Evolutionary conservation across 92 coral and sea anemone genomes (phyloP).

Genomic region (Parazoanthus darwini): DNA sequence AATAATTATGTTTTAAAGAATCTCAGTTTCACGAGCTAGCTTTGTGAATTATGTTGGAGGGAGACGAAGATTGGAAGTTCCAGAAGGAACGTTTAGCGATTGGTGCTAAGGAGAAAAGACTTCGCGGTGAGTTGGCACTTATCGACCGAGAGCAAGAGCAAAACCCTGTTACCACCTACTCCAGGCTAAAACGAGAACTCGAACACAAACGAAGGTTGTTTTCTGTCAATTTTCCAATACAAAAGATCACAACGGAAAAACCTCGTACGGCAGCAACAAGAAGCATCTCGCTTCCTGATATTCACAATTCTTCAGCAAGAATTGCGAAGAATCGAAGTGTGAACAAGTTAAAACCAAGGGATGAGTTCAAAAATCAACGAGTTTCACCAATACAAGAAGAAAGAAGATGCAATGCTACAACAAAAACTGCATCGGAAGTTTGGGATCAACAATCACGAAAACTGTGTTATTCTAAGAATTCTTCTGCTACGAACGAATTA

Average conservation of each 20-base stretch:
- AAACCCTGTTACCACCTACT: neutral
- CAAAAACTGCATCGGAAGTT: neutral
- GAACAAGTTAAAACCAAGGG: neutral
- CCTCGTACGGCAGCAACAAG: neutral
- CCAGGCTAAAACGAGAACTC: neutral
- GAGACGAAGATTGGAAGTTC: neutral
- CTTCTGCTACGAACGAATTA: neutral
- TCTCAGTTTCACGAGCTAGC: neutral
- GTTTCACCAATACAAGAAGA: constrained; percentile 1
- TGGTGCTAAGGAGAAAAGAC: neutral
- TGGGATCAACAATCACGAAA: neutral
- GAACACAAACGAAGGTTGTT: constrained; percentile 3
- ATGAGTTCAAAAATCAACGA: neutral
- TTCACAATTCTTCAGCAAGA: neutral
- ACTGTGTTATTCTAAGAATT: neutral
- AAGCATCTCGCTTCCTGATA: constrained; percentile 9
- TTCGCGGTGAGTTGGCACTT: neutral
- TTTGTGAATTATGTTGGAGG: neutral
- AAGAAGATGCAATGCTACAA: neutral
- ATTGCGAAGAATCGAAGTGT: neutral
- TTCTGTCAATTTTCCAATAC: neutral
- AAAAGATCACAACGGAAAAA: neutral
- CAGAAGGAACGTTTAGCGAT: neutral
- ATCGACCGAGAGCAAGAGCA: neutral
- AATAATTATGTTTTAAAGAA: too few relatives aligned